Evolutionary conservation across 2,888 invertebrate species (phyloP).

Genomic region (Mimas tiliae): DNA sequence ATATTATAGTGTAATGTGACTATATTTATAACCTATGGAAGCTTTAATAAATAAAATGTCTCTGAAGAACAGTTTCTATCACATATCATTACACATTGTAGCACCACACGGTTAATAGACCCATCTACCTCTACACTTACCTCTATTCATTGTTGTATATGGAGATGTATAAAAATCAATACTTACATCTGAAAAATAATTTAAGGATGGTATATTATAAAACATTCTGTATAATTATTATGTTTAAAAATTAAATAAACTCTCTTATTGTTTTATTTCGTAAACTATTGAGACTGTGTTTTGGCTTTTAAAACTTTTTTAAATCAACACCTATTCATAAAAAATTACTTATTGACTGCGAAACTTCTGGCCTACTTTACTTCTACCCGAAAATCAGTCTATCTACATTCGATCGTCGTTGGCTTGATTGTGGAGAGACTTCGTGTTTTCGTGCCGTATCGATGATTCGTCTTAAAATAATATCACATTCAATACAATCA

Average conservation of each 20-base stretch:
- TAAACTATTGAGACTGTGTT: constrained; percentile 79
- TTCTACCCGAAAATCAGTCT: constrained; percentile 84
- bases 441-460: constrained; percentile 48
- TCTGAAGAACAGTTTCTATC: constrained; percentile 83
- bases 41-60: constrained; percentile 83
- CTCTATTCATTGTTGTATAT: constrained; percentile 81
- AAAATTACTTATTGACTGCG: constrained; percentile 74
- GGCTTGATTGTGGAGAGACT: constrained; percentile 66
- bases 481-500: constrained; percentile 80
- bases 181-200: constrained; percentile 84
- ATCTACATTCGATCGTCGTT: constrained; percentile 75
- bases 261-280: constrained; percentile 78
- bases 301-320: constrained; percentile 74
- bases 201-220: constrained; percentile 78
- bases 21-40: constrained; percentile 75
- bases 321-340: constrained; percentile 73
- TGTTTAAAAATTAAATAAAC: constrained; percentile 83
- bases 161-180: constrained; percentile 83
- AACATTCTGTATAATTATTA: constrained; percentile 81
- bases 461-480: constrained; percentile 73
- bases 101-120: constrained; percentile 84
- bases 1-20: constrained; percentile 68
- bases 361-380: constrained; percentile 75
- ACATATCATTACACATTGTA: constrained; percentile 83
- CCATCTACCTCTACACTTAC: constrained; percentile 81